Conservation (phyloP, 2,113 vertebrate species). For the Paradoxurus hermaphroditus region DNA sequence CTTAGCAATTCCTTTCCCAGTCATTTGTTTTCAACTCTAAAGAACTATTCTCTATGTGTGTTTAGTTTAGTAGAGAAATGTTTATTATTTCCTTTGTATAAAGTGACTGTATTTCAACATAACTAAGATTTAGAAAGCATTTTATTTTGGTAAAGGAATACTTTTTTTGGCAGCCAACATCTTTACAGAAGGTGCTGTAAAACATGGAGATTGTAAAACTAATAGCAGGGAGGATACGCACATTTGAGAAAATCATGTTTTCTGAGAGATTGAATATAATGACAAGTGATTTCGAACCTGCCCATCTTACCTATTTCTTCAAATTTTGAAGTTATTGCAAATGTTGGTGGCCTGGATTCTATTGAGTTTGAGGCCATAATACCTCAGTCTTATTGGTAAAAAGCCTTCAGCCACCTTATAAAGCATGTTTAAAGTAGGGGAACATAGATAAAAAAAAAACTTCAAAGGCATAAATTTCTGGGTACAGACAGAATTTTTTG, state of each 20-base stretch:
- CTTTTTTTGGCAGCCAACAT: slow-evolving; percentile 11
- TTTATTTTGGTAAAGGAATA: slow-evolving; percentile 41
- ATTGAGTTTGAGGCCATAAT: slow-evolving; percentile 21
- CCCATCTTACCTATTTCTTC: neutral
- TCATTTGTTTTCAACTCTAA: slow-evolving; percentile 14
- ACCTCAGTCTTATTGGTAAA: slow-evolving; percentile 27
- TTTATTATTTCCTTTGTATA: slow-evolving; percentile 43
- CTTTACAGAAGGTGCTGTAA: slow-evolving; percentile 40
- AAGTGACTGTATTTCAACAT: slow-evolving; percentile 47
- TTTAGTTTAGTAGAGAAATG: slow-evolving; percentile 21
- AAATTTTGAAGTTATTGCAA: slow-evolving; percentile 51
- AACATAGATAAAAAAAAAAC: neutral
- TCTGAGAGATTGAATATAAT: slow-evolving; percentile 30
- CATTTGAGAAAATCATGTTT: slow-evolving; percentile 46
- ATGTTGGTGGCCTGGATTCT: neutral
- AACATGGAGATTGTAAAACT: slow-evolving; percentile 27
- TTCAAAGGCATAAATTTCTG: slow-evolving; percentile 13
- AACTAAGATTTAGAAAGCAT: slow-evolving; percentile 34
- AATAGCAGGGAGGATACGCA: slow-evolving; percentile 20
- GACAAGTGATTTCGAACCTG: slow-evolving; percentile 29
- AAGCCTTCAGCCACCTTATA: slow-evolving; percentile 4
- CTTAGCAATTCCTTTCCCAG: slow-evolving; percentile 2
- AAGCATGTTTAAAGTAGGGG: slow-evolving; percentile 48
- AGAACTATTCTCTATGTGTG: slow-evolving; percentile 18
- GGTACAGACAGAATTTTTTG: slow-evolving; percentile 30